Conservation (phyloP, 2,113 vertebrate species). For the Ellobius talpinus region DNA sequence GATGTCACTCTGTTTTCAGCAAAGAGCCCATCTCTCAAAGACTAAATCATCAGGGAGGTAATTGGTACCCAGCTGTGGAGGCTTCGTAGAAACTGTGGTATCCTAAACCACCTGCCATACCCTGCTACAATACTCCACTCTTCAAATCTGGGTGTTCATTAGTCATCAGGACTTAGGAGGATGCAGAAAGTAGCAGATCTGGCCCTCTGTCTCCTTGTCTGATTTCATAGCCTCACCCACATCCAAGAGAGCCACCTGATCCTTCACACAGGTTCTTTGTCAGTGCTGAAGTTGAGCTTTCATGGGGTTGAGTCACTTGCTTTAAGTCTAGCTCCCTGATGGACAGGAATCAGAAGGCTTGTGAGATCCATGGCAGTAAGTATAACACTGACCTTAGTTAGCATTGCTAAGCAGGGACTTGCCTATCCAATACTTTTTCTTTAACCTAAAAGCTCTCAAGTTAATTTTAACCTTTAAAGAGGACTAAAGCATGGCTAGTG, state of each 20-base stretch:
- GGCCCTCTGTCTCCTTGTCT: background rate
- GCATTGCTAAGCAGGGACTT: background rate
- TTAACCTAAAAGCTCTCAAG: background rate
- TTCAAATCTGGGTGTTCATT: background rate
- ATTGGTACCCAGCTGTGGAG: background rate
- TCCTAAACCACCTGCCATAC: too few species aligned
- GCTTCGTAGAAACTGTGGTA: fast-evolving
- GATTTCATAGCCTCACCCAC: fast-evolving
- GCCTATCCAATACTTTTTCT: background rate
- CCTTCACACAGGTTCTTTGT: background rate
- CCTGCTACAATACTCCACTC: background rate
- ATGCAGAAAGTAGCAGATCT: background rate
- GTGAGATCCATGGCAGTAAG: background rate
- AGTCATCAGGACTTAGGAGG: background rate
- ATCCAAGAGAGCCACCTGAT: background rate
- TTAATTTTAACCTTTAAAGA: conserved; percentile 27
- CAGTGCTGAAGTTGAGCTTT: background rate
- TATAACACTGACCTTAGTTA: background rate
- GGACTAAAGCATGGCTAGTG: background rate
- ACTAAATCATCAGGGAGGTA: background rate
- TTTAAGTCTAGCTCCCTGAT: background rate
- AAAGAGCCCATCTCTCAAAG: background rate
- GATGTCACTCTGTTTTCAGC: background rate
- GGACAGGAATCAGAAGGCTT: background rate
- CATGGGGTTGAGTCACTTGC: background rate